Evolutionary conservation across 2,797 vertebrate genomes (phyloP), one percentile per base, ranked within the genome.

Genomic region (Sebastes trivittatus): DNA sequence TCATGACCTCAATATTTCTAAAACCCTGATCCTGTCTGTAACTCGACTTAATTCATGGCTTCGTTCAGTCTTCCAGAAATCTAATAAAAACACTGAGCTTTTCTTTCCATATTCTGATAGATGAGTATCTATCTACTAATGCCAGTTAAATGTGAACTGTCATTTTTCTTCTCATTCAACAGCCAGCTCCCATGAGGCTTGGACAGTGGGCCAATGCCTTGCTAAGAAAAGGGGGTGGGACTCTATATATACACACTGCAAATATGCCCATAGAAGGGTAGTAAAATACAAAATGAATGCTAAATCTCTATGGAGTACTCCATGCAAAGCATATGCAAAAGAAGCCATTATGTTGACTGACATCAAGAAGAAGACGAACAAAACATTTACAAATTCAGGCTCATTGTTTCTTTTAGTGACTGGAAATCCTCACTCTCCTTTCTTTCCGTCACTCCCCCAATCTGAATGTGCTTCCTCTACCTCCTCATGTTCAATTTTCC

Each of bases 241-340:
- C 55, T 67, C 18, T 32, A 54, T 20, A 36, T 54, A 55, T 49
- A 58, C 27, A 73, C 22, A 58, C 25, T 11, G 67, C 59, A 58
- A 60, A 61, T 61, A 36, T 16, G 16, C 32, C 60, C 13, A 29
- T 36, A 34, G 25, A 64, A 60, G 49, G 32, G 66, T 20, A 22
- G 23, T 67, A 16, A 77, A 42, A 67, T 10, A 83, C 30, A 69
- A 61, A 82, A 77, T 52, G 6, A 62, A 74, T 79, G 76, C 69
- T 77, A 78, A 69, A 55, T 27, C 3, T 42, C 16, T 59, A 16
- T 4, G 8, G 34, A 29, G 69, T 63, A 13, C 18, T 54, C 18
- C 32, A 87, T 78, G 82, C 80, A 85, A 88, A 88, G 20, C 25
- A 73, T 79, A 87, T 89, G 78, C 77, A 88, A 88, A 87, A 86